phyloP scores from a whole-genome alignment of 2,113 vertebrate genomes.

The Donacobius atricapilla region DNA sequence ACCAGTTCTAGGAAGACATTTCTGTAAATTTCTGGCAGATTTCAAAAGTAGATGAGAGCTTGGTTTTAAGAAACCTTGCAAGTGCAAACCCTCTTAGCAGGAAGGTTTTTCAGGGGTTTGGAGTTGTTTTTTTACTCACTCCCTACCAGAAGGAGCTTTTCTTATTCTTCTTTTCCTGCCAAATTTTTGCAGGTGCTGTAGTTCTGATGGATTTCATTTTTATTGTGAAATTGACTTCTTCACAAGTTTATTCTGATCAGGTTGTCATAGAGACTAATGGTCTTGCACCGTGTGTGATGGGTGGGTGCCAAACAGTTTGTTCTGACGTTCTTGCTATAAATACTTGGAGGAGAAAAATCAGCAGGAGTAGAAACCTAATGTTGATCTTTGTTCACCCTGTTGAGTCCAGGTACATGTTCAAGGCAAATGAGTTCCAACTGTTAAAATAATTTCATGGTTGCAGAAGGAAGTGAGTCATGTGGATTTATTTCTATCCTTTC shows the following conservation, averaged over 20 bases:
- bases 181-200: not conserved
- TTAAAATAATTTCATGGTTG: not conserved
- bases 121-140: not conserved
- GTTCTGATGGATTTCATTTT: slow-evolving; percentile 50
- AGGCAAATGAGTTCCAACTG: not conserved
- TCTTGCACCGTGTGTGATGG: not conserved
- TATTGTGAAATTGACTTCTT: slow-evolving; percentile 47
- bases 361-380: not conserved
- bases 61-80: not conserved
- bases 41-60: not conserved
- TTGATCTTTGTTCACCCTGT: not conserved
- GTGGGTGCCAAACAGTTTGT: slow-evolving; percentile 28
- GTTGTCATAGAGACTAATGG: slow-evolving; percentile 71
- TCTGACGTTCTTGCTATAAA: slow-evolving; percentile 43
- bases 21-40: not conserved
- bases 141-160: not conserved
- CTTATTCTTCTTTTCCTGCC: not conserved
- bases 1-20: not conserved
- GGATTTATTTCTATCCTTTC: not conserved
- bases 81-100: not conserved
- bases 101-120: not conserved
- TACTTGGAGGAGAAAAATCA: slow-evolving; percentile 11
- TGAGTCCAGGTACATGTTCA: not conserved
- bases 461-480: not conserved
- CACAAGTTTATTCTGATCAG: slow-evolving; percentile 36